Evolutionary conservation across 2,888 invertebrate species (phyloP).

Genomic region (Tipula confusa): DNA sequence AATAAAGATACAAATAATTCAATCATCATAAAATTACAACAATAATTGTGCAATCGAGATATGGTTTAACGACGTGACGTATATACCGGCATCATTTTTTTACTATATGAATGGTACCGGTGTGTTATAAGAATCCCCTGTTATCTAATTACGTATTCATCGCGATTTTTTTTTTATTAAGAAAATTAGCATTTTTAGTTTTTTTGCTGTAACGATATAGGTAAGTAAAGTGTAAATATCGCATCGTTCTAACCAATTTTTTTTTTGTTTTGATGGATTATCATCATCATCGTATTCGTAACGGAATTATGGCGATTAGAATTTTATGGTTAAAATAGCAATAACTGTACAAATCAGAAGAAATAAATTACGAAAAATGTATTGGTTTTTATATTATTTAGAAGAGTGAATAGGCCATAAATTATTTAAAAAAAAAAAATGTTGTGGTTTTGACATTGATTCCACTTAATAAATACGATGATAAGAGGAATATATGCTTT

Average conservation of each 20-base stretch:
- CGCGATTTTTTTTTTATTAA: background rate
- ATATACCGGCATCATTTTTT: background rate
- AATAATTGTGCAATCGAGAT: background rate
- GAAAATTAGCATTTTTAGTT: background rate
- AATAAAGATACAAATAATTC: background rate
- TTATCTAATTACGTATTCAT: background rate
- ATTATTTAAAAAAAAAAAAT: background rate
- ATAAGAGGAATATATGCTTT: background rate
- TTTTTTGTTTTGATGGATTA: background rate
- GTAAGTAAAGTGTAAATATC: background rate
- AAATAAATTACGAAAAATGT: background rate
- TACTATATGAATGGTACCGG: background rate
- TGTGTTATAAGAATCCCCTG: background rate
- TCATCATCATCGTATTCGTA: background rate
- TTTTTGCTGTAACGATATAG: background rate
- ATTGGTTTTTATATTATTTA: background rate
- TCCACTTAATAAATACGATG: background rate
- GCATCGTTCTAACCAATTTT: background rate
- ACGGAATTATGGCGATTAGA: background rate
- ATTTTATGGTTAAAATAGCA: conserved; percentile 5
- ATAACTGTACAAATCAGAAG: background rate
- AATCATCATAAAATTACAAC: background rate
- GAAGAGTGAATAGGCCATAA: background rate
- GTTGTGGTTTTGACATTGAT: background rate
- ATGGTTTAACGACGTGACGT: background rate